A percentile compares a stretch with the other conserved stretches of the same genome.
Evolutionary conservation across 2,113 vertebrate genomes (phyloP).

Genomic region (Calidris pygmaea): DNA sequence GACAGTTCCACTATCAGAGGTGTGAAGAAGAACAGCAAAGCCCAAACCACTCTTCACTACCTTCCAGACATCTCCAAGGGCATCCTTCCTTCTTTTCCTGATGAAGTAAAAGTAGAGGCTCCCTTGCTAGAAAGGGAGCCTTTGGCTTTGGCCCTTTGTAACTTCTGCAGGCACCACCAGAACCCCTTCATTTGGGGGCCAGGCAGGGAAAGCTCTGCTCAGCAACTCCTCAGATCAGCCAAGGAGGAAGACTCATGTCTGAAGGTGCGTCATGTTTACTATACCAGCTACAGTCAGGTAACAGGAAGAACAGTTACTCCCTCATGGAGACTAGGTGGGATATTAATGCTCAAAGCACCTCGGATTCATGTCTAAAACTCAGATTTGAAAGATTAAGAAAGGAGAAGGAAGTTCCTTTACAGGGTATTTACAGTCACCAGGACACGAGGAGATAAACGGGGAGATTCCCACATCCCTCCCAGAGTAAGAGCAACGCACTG

Average conservation of each 20-base stretch:
- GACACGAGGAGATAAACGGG: not conserved
- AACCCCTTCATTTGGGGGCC: not conserved
- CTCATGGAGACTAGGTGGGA: accelerated
- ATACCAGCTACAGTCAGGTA: not conserved
- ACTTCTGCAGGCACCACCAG: not conserved
- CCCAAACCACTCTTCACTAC: not conserved
- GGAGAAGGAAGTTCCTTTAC: not conserved
- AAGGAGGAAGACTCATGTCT: not conserved
- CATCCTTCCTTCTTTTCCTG: not conserved
- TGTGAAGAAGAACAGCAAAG: not conserved
- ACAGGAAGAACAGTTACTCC: not conserved
- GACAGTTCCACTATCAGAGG: not conserved
- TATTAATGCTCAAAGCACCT: accelerated
- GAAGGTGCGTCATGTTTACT: not conserved
- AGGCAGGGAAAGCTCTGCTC: not conserved
- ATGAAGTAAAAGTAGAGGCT: not conserved
- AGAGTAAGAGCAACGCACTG: not conserved
- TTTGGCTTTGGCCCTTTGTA: not conserved
- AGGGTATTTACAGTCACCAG: not conserved
- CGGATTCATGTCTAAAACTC: accelerated
- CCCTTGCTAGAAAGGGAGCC: not conserved
- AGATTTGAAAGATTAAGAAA: not conserved
- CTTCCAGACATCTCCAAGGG: not conserved
- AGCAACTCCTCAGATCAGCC: not conserved
- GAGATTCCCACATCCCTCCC: not conserved